Evolutionary conservation across 2,797 vertebrate genomes (phyloP), one percentile per base, ranked within the genome.

Genomic region (Sebastes minor): DNA sequence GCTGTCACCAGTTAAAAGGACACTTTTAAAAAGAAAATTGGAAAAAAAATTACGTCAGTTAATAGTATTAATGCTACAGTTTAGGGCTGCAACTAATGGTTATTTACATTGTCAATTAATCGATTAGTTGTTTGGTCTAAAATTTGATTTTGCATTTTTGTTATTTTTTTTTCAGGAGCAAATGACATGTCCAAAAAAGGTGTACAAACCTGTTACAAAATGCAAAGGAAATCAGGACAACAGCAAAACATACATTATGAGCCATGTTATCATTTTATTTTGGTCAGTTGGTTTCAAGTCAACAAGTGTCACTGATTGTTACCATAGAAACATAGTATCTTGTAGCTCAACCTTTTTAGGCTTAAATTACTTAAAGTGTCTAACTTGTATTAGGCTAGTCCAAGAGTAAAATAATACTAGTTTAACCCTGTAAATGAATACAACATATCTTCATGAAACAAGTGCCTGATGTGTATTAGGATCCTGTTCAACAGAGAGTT

Each of bases 401-500:
- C 14, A 53, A 61, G 49, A 65, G 20, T 57, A 10, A 68, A 73
- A 66, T 60, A 28, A 20, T 12, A 55, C 14, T 57, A 8, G 14
- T 55, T 70, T 57, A 42, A 42, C 13, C 55, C 59, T 52, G 28
- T 38, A 25, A n/a, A 42, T 30, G 11, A 12, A 1, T 27, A 32
- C 3, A 49, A 28, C 56, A 25, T 8, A 27, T 72, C 63, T 32
- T 28, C 12, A 18, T 42, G 0, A 72, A 83, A 46, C 18, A 60
- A 82, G 70, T 69, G 56, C 52, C 35, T 56, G 57, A 78, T 72
- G 55, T 61, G 42, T 28, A 28, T 84, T 57, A 55, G 30, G 77
- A 69, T 81, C 57, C 53, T 20, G 38, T 86, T 70, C 77, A 74
- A 56, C 55, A 80, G 74, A 69, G 80, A 68, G 46, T 46, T 67